Base-by-base conservation (phyloP, 1,140 invertebrate genomes). In the Eupeodes corollae region DNA sequence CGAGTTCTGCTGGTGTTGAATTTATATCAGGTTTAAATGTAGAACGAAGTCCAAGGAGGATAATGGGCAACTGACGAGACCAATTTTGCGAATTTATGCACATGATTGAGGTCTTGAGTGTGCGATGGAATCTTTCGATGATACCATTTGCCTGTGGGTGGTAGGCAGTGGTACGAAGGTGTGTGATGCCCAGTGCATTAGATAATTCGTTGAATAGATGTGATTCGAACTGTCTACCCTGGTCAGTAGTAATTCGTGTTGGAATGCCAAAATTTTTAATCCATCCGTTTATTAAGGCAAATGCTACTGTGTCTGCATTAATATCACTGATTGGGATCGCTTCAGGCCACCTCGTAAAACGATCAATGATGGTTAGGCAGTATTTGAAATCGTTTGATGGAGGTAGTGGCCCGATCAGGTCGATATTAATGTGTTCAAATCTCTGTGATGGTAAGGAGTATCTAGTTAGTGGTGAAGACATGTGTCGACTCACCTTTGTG, bases 341-440 rank as follows among this genome's bases (percentile, higher is more conserved):
- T 49, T 68, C 63, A 1, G 59, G 70, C 61, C 58, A 74, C 32
- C 56, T 51, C 8, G 61, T 70, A 50, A 54, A 71, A 13, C 63
- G 45, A 46, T 72, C 61, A 8, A 70, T 60, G 2, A 51, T 52
- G 2, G 69, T 73, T 1, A 73, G 50, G 12, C 53, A 52, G 44
- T 72, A 72, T 13, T 15, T 26, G 31, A 44, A 57, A 9, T 55
- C 66, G 13, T 62, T 34, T 9, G 55, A 55, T 9, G 46, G 34
- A 19, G 65, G 60, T 12, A 73, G 48, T 10, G 67, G 70, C 9
- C 67, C 58, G 6, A 56, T 52, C 2, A 69, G 31, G 39, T 68
- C 64, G 12, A 69, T 46, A 48, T 68, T 55, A 1, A 69, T 46
- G 40, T 58, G 53, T 6, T 39, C 19, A 30, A 48, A 50, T 18